phyloP scores from a whole-genome alignment of 2,113 vertebrate genomes.

The Pelecanus crispus region DNA sequence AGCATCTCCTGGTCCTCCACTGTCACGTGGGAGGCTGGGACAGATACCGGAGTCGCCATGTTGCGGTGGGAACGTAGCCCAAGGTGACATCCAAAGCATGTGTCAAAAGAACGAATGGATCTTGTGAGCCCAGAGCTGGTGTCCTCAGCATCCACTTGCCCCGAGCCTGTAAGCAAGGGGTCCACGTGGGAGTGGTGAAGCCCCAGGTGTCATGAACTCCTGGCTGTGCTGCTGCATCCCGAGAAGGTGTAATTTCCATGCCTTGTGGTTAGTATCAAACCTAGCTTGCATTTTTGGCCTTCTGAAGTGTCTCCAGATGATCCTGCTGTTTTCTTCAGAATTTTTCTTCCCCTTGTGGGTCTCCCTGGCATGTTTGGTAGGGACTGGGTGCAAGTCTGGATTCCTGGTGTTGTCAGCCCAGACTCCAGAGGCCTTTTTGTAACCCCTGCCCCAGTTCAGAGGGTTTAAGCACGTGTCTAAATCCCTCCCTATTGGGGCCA shows the following conservation, averaged over 20 bases:
- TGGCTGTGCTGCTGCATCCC: neutral
- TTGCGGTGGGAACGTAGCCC: neutral
- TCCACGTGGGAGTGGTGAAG: neutral
- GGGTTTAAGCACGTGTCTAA: neutral
- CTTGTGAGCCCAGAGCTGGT: neutral
- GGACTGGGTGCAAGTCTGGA: neutral
- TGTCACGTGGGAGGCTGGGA: fast-evolving
- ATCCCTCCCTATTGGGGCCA: neutral
- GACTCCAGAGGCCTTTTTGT: neutral
- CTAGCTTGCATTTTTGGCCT: neutral
- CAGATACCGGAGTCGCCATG: fast-evolving
- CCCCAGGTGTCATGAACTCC: neutral
- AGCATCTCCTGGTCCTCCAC: neutral
- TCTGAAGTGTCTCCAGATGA: neutral
- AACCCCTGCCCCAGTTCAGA: neutral
- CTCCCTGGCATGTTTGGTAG: fast-evolving
- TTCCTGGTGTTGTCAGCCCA: neutral
- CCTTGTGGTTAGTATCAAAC: neutral
- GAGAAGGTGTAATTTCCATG: neutral
- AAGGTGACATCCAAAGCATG: neutral
- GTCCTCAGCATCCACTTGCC: neutral
- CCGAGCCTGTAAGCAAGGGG: neutral
- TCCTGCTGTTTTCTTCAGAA: neutral
- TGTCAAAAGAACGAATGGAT: neutral
- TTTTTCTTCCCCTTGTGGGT: neutral